A percentile compares a stretch with the other conserved stretches of the same genome.
phyloP scores from a whole-genome alignment of 2,113 vertebrate genomes.

The Entelurus aequoreus region DNA sequence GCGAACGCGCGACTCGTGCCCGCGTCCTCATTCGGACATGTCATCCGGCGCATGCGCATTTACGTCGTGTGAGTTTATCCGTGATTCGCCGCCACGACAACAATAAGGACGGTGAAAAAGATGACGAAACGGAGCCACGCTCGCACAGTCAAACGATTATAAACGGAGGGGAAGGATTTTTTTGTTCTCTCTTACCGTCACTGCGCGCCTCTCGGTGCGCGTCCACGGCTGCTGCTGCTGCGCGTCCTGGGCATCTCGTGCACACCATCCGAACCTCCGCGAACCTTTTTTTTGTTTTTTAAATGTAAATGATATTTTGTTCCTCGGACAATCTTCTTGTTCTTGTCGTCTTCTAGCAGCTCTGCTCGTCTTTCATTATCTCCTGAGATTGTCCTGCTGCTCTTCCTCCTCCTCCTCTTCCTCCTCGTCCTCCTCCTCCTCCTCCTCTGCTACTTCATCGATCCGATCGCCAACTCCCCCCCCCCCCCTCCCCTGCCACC shows the following conservation, averaged over 20 bases:
- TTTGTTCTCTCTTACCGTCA: conserved; percentile 38
- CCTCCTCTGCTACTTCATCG: conserved; percentile 62
- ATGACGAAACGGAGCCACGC: too few species aligned
- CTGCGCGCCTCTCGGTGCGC: conserved; percentile 50
- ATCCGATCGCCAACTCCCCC: conserved; percentile 75
- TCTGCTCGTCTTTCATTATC: conserved; percentile 74
- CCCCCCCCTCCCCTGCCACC: conserved; percentile 46
- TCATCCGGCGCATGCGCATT: conserved; percentile 13
- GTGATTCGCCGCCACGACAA: too few species aligned
- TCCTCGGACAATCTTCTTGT: conserved; percentile 23
- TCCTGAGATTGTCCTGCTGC: conserved; percentile 72
- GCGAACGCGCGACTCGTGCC: neutral
- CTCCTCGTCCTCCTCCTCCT: neutral
- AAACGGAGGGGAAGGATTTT: too few species aligned
- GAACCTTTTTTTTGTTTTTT: conserved; percentile 4
- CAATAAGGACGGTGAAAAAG: too few species aligned
- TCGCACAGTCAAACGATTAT: too few species aligned
- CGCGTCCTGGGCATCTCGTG: conserved; percentile 57
- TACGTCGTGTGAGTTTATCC: conserved; percentile 2
- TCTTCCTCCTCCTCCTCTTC: conserved; percentile 50
- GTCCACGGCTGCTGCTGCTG: conserved; percentile 48
- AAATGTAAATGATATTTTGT: conserved; percentile 20
- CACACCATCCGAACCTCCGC: neutral
- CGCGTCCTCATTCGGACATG: neutral
- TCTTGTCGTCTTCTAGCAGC: conserved; percentile 40